Evolutionary conservation across 2,797 vertebrate species (phyloP).

Genomic region (Darevskia nairensis): DNA sequence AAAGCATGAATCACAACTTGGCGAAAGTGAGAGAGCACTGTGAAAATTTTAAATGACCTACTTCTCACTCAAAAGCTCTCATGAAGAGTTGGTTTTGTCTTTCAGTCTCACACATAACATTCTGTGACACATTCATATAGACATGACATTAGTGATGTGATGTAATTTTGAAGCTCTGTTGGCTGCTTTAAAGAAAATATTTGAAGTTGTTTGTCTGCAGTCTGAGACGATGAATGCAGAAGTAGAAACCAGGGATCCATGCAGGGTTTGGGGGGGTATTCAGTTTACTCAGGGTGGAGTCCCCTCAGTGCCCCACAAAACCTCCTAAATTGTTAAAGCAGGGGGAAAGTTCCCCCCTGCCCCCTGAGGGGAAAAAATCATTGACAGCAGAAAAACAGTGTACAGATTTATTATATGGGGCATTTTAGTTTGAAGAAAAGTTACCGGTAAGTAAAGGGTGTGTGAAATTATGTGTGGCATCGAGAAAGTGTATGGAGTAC

Average conservation of each 20-base stretch:
- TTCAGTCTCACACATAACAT: not conserved
- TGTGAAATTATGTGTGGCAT: no score
- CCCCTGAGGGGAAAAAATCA: not conserved
- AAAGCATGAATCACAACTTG: not conserved
- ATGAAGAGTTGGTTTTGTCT: not conserved
- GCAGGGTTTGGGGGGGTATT: not conserved
- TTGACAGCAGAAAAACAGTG: not conserved
- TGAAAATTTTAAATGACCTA: not conserved
- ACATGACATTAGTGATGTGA: not conserved
- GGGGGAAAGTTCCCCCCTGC: not conserved
- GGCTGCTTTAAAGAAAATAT: not conserved
- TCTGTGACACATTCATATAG: no score
- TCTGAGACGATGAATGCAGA: not conserved
- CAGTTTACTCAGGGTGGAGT: not conserved
- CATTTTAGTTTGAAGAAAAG: no score
- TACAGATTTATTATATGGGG: no score
- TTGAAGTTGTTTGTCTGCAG: not conserved
- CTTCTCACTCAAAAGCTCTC: not conserved
- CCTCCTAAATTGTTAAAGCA: not conserved
- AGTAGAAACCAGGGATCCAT: not conserved
- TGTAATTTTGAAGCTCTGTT: not conserved
- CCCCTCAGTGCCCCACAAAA: not conserved
- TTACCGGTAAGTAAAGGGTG: no score
- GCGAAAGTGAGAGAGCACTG: not conserved
- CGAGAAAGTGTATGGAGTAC: no score